Base-by-base conservation (phyloP, 1,140 invertebrate species). In the Nixonia krombeini region DNA sequence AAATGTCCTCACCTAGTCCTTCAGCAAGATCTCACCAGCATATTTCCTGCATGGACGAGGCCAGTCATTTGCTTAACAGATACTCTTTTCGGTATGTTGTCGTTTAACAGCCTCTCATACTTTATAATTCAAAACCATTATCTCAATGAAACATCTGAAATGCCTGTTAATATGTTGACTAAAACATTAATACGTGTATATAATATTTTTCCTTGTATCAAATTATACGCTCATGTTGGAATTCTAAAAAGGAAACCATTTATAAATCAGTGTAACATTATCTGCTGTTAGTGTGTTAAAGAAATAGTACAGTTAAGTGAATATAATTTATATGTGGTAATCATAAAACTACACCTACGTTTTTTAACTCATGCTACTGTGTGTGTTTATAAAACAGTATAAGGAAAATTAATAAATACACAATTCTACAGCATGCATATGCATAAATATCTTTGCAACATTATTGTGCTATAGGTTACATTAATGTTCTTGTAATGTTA, bases 31-130 rank as follows among this genome's bases (percentile, higher is more conserved):
- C 75, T 76, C 76, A 78, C 63, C 81, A 80, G 46, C 75, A 78
- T 76, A 74, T 76, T 63, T 76, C 73, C 78, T 83, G 80, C 79
- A 81, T 80, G 78, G 82, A 84, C 63, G 81, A 84, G 78, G 81
- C 80, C 75, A 83, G 77, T 73, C 74, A 83, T 65, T 83, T 84
- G 78, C 78, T 85, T 84, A 82, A 81, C 72, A 81, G 74, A 78
- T 75, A 80, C 62, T 76, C 73, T 70, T 76, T 73, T 76, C 82
- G 83, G 83, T 85, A 83, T 55, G 80, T 82, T 57, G 70, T 49
- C 37, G 64, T 68, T 47, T 52, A 59, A 55, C 44, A 57, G 56
- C 53, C 17, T 53, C 29, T 40, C 21, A 45, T 50, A 50, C 31
- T 55, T 16, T 55, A 31, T 4, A 66, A 55, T 18, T 29, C 40